A percentile compares a stretch with the other conserved stretches of the same genome.
phyloP scores from a whole-genome alignment of 2,113 vertebrate genomes.

The Phaethornis superciliosus region DNA sequence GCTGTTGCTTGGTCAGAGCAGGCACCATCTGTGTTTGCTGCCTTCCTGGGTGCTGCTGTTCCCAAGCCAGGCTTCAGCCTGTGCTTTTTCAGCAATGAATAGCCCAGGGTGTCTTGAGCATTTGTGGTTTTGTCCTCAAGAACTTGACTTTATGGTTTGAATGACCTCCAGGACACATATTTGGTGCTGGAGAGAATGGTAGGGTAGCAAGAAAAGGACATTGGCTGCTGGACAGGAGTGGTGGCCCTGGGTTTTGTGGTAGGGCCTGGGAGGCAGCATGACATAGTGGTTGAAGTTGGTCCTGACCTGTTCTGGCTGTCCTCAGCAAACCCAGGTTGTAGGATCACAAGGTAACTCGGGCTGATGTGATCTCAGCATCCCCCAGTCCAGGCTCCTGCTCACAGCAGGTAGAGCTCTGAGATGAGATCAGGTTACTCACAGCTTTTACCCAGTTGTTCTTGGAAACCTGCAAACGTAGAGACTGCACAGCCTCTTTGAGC shows the following conservation, averaged over 20 bases:
- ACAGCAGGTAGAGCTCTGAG: background rate
- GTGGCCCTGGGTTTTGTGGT: background rate
- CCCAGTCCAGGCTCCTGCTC: background rate
- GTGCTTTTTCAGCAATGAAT: background rate
- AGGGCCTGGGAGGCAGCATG: background rate
- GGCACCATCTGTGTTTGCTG: fast-evolving
- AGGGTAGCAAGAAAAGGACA: fast-evolving
- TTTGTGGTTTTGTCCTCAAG: background rate
- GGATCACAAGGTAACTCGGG: background rate
- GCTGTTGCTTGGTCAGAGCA: background rate
- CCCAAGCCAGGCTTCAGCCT: background rate
- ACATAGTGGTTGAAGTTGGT: background rate
- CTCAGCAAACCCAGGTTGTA: fast-evolving
- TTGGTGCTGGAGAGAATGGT: fast-evolving
- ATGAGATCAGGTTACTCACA: background rate
- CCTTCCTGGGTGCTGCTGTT: fast-evolving
- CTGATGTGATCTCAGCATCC: background rate
- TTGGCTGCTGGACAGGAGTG: background rate
- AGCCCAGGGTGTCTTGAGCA: fast-evolving
- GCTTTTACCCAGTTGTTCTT: background rate
- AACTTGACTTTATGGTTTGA: fast-evolving
- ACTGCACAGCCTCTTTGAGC: background rate
- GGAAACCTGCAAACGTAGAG: background rate
- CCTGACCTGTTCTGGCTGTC: fast-evolving
- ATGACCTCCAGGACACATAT: background rate